Conservation (phyloP, 2,797 vertebrate genomes). For the Pangasius krempfi region DNA sequence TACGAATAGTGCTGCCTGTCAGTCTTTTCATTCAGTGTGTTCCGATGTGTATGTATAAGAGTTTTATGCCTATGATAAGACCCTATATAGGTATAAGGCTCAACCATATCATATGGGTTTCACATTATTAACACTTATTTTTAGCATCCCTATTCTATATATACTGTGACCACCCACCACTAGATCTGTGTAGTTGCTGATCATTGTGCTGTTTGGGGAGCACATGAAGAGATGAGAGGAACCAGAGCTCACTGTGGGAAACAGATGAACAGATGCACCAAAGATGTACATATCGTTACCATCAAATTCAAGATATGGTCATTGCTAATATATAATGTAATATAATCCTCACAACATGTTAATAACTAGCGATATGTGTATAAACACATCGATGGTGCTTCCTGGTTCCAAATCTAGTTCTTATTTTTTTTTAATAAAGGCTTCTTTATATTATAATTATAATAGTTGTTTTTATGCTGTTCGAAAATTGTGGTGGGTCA, state of each 20-base stretch:
- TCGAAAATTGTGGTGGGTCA: not conserved
- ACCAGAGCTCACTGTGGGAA: not conserved
- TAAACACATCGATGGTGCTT: not conserved
- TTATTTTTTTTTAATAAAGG: not conserved
- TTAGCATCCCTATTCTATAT: not conserved
- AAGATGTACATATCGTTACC: not conserved
- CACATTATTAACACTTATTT: not conserved
- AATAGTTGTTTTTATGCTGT: not conserved
- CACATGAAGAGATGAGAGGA: not conserved
- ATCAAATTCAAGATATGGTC: not conserved
- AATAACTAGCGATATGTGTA: not conserved
- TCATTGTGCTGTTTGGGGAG: not conserved
- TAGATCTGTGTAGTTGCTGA: not conserved
- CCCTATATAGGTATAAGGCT: not conserved
- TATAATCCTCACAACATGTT: not conserved
- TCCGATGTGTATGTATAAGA: not conserved
- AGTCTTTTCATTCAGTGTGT: not conserved
- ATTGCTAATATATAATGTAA: not conserved
- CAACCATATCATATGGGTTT: not conserved
- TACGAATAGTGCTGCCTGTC: not conserved
- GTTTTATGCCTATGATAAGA: not conserved
- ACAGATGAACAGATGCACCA: slow-evolving; percentile 1
- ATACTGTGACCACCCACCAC: not conserved
- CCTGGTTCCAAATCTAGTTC: not conserved
- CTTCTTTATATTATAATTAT: not conserved